Base-by-base conservation (phyloP, 2,888 invertebrate genomes). In the Synergus japonicus region DNA sequence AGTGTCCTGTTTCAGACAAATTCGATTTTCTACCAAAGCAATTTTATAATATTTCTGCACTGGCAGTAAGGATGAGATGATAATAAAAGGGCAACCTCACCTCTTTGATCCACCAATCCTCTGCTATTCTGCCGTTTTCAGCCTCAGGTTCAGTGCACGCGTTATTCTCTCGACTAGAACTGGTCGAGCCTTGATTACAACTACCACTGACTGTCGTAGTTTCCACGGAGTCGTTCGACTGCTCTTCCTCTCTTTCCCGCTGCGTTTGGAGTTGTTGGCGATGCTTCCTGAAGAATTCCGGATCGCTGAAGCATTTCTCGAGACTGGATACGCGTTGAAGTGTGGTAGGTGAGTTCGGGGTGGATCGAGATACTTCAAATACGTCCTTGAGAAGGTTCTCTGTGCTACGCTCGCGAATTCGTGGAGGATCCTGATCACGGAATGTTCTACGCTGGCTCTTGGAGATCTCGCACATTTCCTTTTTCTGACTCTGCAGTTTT, bases 361-460 rank as follows among this genome's bases (percentile, higher is more conserved):
- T 88, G 44, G 89, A 88, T 58, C 83, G 84, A 18, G 84, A 83
- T 8, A 80, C 80, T 58, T 86, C 85, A 37, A 83, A 83, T n/a
- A 88, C 88, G 64, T 83, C 84, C 77, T 88, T 87, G 76, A 89
- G 86, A 58, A 88, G 80, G 65, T 86, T 83, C 49, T 87, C 87
- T 10, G 85, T 82, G 63, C 85, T 84, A 49, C 82, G 83, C 58
- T 88, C 84, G 73, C 84, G 81, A 79, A 91, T 91, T 85, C 90
- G 89, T 22, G 90, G 90, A 9, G 91, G 90, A 76, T 91, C 91
- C 83, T 89, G 90, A 76, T 91, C 91, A 37, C 90, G 90, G 76
- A 89, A 89, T 63, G 86, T 81, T 81, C 90, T 85, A 13, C 91
- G 86, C 69, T 90, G 89, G 13, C 84, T 86, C 79, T 90, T 90